phyloP scores from a whole-genome alignment of 1,140 invertebrate species.

The Diplogasteroides magnus region DNA sequence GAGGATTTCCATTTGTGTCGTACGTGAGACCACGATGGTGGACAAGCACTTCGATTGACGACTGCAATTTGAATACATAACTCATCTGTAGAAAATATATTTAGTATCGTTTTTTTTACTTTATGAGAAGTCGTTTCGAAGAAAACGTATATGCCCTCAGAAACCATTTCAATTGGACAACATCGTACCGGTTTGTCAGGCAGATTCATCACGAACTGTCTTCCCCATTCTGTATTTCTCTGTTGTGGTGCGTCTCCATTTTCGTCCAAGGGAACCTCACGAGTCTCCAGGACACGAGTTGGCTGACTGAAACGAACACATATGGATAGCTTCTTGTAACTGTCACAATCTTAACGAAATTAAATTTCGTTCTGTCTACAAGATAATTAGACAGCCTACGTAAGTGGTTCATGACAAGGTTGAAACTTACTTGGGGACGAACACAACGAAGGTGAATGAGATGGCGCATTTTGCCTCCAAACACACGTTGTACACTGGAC shows the following conservation, averaged over 20 bases:
- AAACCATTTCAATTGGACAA: too few species aligned
- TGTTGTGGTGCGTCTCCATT: background rate
- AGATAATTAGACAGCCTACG: too few species aligned
- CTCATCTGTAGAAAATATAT: too few species aligned
- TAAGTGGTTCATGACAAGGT: background rate
- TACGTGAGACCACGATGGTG: background rate
- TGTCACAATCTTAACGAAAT: too few species aligned
- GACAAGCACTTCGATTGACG: background rate
- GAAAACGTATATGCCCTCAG: too few species aligned
- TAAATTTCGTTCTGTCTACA: too few species aligned
- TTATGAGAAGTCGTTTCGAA: too few species aligned
- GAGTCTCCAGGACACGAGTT: background rate
- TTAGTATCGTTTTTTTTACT: too few species aligned
- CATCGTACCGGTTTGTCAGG: background rate
- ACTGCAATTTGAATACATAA: too few species aligned
- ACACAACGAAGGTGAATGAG: background rate
- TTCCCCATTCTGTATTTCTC: background rate
- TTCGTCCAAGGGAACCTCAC: background rate
- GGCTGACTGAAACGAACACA: background rate
- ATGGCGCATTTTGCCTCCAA: background rate
- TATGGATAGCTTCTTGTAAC: too few species aligned
- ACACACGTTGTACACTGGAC: background rate
- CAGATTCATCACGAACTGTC: background rate
- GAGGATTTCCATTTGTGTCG: background rate
- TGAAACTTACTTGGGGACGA: background rate